phyloP scores from a whole-genome alignment of 64 coral and sea anemone species.

The Acropora tenuis region DNA sequence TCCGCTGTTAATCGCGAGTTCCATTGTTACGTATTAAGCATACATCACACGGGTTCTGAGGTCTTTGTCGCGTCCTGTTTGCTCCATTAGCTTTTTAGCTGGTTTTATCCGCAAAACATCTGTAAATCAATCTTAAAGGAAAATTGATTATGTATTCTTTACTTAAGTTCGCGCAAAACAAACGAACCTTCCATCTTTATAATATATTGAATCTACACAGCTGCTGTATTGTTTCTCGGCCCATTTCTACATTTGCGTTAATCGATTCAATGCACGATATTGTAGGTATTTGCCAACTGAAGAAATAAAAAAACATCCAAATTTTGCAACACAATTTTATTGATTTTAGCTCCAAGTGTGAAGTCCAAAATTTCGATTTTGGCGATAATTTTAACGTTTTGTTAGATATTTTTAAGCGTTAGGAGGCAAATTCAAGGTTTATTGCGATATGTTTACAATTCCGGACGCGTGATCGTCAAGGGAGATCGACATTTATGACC shows the following conservation, averaged over 20 bases:
- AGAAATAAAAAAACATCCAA: not conserved
- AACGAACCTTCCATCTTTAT: not conserved
- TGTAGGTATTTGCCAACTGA: not conserved
- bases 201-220: not conserved
- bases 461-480: not conserved
- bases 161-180: not conserved
- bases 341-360: not conserved
- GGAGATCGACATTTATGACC: not conserved
- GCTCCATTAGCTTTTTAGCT: not conserved
- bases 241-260: not conserved
- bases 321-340: not conserved
- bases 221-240: not conserved
- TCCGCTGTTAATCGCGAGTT: not conserved
- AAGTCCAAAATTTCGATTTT: not conserved
- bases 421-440: not conserved
- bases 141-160: conserved; percentile 23
- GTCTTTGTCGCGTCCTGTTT: not conserved
- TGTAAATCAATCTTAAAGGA: not conserved
- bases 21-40: not conserved
- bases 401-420: not conserved
- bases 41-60: not conserved
- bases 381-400: not conserved
- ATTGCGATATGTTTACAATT: conserved; percentile 12
- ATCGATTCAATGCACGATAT: not conserved
- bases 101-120: not conserved